Base-by-base conservation (phyloP, 2,797 vertebrate species). In the Coregonus suidteri region DNA sequence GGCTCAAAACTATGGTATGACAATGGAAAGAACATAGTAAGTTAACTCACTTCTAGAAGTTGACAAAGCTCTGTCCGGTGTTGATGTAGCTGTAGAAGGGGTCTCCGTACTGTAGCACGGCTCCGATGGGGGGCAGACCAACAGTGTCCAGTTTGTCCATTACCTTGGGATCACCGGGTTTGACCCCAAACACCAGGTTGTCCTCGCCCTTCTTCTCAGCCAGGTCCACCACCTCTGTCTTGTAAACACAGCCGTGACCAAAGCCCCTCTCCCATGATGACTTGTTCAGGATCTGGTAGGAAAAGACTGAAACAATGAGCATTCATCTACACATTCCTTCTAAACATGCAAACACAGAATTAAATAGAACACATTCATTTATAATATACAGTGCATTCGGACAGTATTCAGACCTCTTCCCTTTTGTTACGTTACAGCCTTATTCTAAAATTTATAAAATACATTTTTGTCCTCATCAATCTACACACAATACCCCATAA, bases 181-280 rank as follows among this genome's bases (percentile, higher is more conserved):
- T 96, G 79, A 93, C 56, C 5, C 97, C 97, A 75, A 99, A 99
- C 72, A 99, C 97, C 73, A 98, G 85, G 5, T 90, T 83, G 31
- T 98, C 96, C 0, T 96, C 94, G 67, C 94, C 95, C 83, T 90
- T 96, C 91, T 95, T 97, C 7, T 95, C 94, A 3, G 90, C 79
- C 59, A 99, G 95, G 86, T 99, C 97, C 79, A 99, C 91, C 84
- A 97, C n/a, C 80, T 98, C 98, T 0, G 96, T 95, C 90, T 99
- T 99, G 87, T 98, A 98, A 85, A 99, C 96, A 0, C 93, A 96
- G 82, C 98, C 98, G 15, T 98, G 96, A 59, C 96, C 97, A 82
- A 99, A 99, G 35, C 98, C 98, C 82, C 98, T 95, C 82, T 99
- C 97, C 98, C 98, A 99, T 0, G 98, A 99, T 3, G 97, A 95